A percentile compares a stretch with the other conserved stretches of the same genome.
phyloP scores from a whole-genome alignment of 2,113 vertebrate species.

The Toxotes chatareus region DNA sequence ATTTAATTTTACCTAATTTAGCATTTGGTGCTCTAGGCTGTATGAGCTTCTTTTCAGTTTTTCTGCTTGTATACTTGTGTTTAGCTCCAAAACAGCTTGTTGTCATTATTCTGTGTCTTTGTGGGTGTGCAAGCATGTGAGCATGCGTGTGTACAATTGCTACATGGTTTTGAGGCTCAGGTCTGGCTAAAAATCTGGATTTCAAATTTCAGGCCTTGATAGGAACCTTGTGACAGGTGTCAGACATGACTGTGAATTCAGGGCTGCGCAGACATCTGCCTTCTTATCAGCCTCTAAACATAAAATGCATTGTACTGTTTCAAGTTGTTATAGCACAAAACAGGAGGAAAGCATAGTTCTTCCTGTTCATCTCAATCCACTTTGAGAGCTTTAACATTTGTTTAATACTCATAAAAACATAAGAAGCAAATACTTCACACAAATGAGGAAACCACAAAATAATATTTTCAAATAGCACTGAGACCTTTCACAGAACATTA shows the following conservation, averaged over 20 bases:
- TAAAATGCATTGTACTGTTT: constrained; percentile 14
- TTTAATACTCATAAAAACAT: neutral
- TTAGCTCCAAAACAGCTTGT: constrained; percentile 7
- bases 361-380: neutral
- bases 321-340: constrained; percentile 7
- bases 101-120: constrained; percentile 18
- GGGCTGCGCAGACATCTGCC: neutral
- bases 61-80: constrained; percentile 25
- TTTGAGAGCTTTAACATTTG: neutral
- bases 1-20: constrained; percentile 32
- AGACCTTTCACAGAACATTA: constrained; percentile 12
- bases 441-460: constrained; percentile 14
- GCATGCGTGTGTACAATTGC: constrained; percentile 24
- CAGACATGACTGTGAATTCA: constrained; percentile 13
- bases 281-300: neutral
- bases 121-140: neutral
- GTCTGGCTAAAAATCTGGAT: neutral
- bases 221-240: constrained; percentile 33
- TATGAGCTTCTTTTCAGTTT: constrained; percentile 9
- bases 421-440: neutral
- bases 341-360: neutral
- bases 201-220: constrained; percentile 4
- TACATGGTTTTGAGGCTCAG: neutral
- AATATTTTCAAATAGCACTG: constrained; percentile 2
- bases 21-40: constrained; percentile 10